Base-by-base conservation (phyloP, 2,888 invertebrate species). In the Macropis europaea region DNA sequence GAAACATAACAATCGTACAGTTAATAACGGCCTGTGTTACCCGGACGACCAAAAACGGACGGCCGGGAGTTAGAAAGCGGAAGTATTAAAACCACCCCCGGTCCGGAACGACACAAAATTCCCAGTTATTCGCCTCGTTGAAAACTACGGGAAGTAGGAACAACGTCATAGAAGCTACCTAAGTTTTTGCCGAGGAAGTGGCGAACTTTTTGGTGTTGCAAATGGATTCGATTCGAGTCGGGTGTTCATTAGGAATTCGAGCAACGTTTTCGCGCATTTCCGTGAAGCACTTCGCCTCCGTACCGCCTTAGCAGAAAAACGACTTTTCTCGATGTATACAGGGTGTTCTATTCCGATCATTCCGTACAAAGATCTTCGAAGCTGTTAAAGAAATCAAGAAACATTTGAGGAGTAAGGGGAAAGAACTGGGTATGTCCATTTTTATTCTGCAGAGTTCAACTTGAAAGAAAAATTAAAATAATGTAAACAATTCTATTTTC, bases 211-310 rank as follows among this genome's bases (percentile, higher is more conserved):
- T 56, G 26, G 7, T n/a, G 13, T 9, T n/a, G 19, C 7, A 7
- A 13, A 9, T n/a, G 48, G 6, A 30, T 11, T 40, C 22, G 30
- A 45, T 50, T 13, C 28, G 11, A 26, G n/a, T 11, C 17, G 30
- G 5, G 5, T 32, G 22, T 40, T 63, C 40, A 57, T 77, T 78
- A 78, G 43, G 66, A 38, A 77, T 78, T 78, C 77, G 22, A 26
- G n/a, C 32, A 26, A 47, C 73, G 56, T 73, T 38, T 28, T 17
- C 40, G 24, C 13, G 17, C 52, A 6, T 28, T 11, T 28, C 48
- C 19, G n/a, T 9, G 26, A 53, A 36, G 2, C 36, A 32, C 19
- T 9, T 11, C 13, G 5, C 52, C 30, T 34, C n/a, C 19, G 34
- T 2, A n/a, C 9, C 7, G 4, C 17, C 5, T 26, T 38, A 15